Evolutionary conservation across 2,113 vertebrate species (phyloP), one percentile per base, ranked within the genome.

Genomic region (Sturnus vulgaris): DNA sequence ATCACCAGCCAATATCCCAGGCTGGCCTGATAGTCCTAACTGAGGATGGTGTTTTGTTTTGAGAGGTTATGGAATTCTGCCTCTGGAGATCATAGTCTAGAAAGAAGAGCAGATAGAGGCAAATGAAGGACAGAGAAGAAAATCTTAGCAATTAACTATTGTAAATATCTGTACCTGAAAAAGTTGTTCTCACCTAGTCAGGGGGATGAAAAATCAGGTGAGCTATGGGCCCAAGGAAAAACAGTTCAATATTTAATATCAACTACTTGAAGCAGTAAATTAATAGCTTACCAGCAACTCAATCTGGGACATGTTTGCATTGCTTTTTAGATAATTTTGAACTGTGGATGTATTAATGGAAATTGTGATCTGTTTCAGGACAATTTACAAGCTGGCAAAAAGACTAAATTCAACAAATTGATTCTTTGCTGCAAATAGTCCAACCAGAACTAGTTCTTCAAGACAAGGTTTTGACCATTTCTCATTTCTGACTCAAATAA

Each of bases 311-410:
- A 59, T 23, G 71, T 78, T 78, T 92, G 90, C 60, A 27, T 56
- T 83, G 64, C 59, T 82, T 83, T 65, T 66, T 71, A 91, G 91
- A 86, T 88, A 80, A 82, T 85, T 95, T 82, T 85, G 79, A 93
- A 86, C 60, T 50, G 66, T 90, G 87, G 71, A 47, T 49, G 17
- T 63, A 61, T 86, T 85, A 71, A 47, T 70, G 70, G 73, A 91
- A 91, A 56, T 47, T 89, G 78, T 82, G 87, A 94, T 91, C 57
- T 80, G 50, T 70, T 92, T 90, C 63, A 80, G 82, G 71, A 86
- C 82, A 82, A 95, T 76, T 92, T 94, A 82, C 46, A 69, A 72
- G 56, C 49, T 80, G 42, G 78, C 35, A 90, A 88, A 94, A 90
- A 39, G 50, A 68, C 80, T 73, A 80, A 90, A 94, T 83, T 90